phyloP scores from a whole-genome alignment of 2,797 vertebrate species.

The Gymnothorax reevesii region DNA sequence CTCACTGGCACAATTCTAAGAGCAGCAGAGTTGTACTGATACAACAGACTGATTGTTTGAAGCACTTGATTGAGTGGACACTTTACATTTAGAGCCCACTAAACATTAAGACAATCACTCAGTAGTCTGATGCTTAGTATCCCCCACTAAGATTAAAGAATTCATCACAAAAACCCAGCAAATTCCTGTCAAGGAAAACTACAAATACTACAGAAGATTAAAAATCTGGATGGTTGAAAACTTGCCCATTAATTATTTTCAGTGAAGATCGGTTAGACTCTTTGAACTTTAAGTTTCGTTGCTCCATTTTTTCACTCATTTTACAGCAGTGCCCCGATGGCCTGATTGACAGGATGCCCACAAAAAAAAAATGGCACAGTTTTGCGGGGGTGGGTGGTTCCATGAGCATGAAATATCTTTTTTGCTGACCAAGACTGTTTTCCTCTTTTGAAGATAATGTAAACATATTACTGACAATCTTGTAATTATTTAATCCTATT shows the following conservation, averaged over 20 bases:
- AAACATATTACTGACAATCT: too few species aligned
- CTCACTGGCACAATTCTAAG: not conserved
- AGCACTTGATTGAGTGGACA: conserved; percentile 15
- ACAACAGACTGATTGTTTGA: not conserved
- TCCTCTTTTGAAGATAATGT: too few species aligned
- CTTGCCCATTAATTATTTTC: not conserved
- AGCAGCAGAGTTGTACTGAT: not conserved
- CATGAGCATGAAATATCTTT: too few species aligned
- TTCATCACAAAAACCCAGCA: not conserved
- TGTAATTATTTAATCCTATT: too few species aligned
- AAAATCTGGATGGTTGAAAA: not conserved
- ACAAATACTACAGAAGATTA: not conserved
- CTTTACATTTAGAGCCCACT: conserved; percentile 5
- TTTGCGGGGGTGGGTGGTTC: not conserved
- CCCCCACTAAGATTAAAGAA: not conserved
- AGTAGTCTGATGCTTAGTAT: not conserved
- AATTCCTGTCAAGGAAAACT: not conserved
- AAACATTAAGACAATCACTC: not conserved
- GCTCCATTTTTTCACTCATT: not conserved
- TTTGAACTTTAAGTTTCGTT: not conserved
- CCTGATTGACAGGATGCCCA: not conserved
- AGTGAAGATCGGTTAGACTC: not conserved
- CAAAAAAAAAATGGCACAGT: not conserved
- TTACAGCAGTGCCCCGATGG: not conserved
- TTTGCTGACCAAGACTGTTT: too few species aligned